Percentiles rank a stretch among this genome's conserved stretches.
Conservation (phyloP, 2,888 invertebrate genomes). For the Aethes cnicana region DNA sequence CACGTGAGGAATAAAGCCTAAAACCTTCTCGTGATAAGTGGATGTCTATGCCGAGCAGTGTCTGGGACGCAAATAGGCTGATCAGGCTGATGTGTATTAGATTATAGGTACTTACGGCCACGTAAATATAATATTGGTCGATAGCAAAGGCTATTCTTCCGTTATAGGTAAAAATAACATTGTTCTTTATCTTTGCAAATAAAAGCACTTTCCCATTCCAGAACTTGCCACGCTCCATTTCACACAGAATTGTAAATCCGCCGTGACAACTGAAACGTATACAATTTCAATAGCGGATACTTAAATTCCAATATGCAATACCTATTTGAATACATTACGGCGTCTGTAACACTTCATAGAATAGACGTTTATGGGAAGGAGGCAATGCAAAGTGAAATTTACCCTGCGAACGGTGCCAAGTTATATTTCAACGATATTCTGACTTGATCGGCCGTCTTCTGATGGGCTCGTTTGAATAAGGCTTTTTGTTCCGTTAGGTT, state of each 20-base stretch:
- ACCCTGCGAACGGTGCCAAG: constrained; percentile 23
- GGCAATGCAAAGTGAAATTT: constrained; percentile 30
- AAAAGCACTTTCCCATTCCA: not conserved
- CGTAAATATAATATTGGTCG: too few relatives aligned
- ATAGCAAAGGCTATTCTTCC: too few relatives aligned
- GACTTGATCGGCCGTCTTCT: constrained; percentile 8
- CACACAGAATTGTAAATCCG: constrained; percentile 15
- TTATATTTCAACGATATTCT: constrained; percentile 24
- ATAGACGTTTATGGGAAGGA: constrained; percentile 17
- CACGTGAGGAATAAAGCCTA: too few relatives aligned
- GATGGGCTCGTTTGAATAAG: constrained; percentile 10
- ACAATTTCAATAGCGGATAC: constrained; percentile 24
- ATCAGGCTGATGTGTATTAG: too few relatives aligned
- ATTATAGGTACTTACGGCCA: too few relatives aligned
- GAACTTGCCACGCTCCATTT: constrained; percentile 1
- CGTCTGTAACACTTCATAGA: constrained; percentile 27
- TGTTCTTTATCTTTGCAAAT: too few relatives aligned
- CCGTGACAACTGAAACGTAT: constrained; percentile 9
- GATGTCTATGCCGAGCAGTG: too few relatives aligned
- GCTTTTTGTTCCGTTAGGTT: constrained; percentile 1
- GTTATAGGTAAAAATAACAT: too few relatives aligned
- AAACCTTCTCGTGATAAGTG: too few relatives aligned
- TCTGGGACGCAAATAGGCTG: too few relatives aligned
- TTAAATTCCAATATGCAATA: constrained; percentile 35
- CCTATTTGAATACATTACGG: constrained; percentile 32